Evolutionary conservation across 1,140 invertebrate genomes (phyloP).

Genomic region (Musca domestica): DNA sequence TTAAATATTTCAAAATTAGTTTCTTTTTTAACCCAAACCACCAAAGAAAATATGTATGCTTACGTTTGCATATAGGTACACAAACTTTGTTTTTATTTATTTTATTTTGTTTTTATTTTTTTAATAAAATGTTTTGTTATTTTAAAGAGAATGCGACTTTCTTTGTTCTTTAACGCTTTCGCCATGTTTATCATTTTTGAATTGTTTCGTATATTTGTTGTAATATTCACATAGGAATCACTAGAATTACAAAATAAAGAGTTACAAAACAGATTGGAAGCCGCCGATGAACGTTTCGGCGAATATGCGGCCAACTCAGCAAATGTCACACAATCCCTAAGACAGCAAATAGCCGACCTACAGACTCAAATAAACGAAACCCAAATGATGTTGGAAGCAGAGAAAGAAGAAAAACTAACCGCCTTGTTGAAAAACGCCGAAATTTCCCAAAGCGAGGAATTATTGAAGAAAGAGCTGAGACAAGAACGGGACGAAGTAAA

Average conservation of each 20-base stretch:
- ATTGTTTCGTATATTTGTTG: background rate
- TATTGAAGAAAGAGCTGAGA: constrained; percentile 68
- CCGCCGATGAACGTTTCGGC: constrained; percentile 47
- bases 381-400: constrained; percentile 53
- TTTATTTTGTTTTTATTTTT: background rate
- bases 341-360: constrained; percentile 36
- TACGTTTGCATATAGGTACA: background rate
- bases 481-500: constrained; percentile 52
- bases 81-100: background rate
- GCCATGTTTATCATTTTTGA: too few species aligned
- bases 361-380: constrained; percentile 40
- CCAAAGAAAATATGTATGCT: background rate
- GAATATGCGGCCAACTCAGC: constrained; percentile 50
- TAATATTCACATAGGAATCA: constrained; percentile 37
- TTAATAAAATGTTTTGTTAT: constrained; percentile 1
- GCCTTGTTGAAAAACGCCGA: constrained; percentile 77
- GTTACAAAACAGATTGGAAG: constrained; percentile 39
- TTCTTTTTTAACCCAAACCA: too few species aligned
- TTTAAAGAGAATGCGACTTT: background rate
- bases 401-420: constrained; percentile 73
- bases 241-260: constrained; percentile 42
- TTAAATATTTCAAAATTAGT: too few species aligned
- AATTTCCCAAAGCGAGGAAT: constrained; percentile 77
- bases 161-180: too few species aligned
- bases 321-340: constrained; percentile 40